Conservation (phyloP, 2,113 vertebrate genomes). For the Trogon melanurus region DNA sequence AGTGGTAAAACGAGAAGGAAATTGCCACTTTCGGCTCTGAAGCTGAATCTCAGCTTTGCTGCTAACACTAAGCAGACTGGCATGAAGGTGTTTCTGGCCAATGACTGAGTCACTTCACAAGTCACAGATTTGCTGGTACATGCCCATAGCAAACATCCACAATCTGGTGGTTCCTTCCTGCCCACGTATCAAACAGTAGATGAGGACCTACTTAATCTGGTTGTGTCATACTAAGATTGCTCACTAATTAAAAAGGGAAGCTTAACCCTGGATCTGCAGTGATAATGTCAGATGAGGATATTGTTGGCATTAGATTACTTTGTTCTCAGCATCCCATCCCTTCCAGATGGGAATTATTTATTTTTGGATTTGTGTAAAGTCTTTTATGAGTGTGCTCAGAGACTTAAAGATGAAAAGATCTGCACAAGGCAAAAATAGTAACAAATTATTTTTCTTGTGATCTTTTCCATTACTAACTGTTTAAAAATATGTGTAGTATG, state of each 20-base stretch:
- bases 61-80: neutral
- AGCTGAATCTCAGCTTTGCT: neutral
- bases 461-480: neutral
- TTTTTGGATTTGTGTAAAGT: neutral
- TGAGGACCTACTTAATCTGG: neutral
- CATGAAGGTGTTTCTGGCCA: neutral
- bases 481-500: neutral
- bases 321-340: neutral
- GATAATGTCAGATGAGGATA: slow-evolving; percentile 25
- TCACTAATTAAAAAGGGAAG: slow-evolving; percentile 12
- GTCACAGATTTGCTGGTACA: slow-evolving; percentile 1
- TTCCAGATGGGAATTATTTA: slow-evolving; percentile 46
- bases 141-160: neutral
- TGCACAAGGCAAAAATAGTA: slow-evolving; percentile 11
- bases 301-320: neutral
- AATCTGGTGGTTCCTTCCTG: neutral
- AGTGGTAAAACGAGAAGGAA: neutral
- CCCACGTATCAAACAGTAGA: neutral
- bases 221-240: neutral
- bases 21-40: neutral
- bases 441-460: slow-evolving; percentile 10
- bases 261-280: neutral
- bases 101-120: neutral
- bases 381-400: neutral
- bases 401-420: slow-evolving; percentile 13